Percentiles rank a stretch among this genome's conserved stretches.
Conservation (phyloP, 1,140 invertebrate genomes). For the Periplaneta americana region DNA sequence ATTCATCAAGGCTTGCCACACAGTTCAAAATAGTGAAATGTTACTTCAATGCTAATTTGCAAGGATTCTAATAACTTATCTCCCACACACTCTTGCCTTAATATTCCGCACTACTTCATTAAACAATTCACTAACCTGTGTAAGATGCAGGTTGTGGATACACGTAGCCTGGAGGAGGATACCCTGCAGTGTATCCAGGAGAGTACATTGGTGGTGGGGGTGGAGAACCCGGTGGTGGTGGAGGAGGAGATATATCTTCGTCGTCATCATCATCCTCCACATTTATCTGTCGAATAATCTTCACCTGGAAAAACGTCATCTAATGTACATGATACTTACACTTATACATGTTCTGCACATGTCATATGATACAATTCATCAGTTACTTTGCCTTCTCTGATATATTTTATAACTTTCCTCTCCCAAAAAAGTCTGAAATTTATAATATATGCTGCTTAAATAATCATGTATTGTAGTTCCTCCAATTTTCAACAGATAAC, state of each 20-base stretch:
- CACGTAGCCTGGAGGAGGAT: not conserved
- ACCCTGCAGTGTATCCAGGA: not conserved
- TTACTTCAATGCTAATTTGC: too few species aligned
- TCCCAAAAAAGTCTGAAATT: not conserved
- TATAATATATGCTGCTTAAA: not conserved
- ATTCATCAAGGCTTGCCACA: too few species aligned
- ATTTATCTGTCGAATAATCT: conserved; percentile 15
- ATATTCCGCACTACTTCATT: too few species aligned
- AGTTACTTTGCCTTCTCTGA: not conserved
- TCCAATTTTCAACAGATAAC: not conserved
- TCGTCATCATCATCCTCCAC: conserved; percentile 14
- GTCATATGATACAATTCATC: not conserved
- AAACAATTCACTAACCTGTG: not conserved
- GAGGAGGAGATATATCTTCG: conserved; percentile 2
- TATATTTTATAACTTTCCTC: not conserved
- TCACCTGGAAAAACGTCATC: conserved; percentile 10
- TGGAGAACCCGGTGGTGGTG: conserved; percentile 3
- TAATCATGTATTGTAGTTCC: not conserved
- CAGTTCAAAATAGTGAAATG: too few species aligned
- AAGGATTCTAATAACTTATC: too few species aligned
- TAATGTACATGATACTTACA: too few species aligned
- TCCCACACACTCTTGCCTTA: too few species aligned
- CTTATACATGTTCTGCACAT: too few species aligned
- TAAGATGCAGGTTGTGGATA: not conserved
- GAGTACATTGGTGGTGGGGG: conserved; percentile 1